Evolutionary conservation across 64 coral and sea anemone species (phyloP), one percentile per base, ranked within the genome.

Genomic region (Acropora tenuis): DNA sequence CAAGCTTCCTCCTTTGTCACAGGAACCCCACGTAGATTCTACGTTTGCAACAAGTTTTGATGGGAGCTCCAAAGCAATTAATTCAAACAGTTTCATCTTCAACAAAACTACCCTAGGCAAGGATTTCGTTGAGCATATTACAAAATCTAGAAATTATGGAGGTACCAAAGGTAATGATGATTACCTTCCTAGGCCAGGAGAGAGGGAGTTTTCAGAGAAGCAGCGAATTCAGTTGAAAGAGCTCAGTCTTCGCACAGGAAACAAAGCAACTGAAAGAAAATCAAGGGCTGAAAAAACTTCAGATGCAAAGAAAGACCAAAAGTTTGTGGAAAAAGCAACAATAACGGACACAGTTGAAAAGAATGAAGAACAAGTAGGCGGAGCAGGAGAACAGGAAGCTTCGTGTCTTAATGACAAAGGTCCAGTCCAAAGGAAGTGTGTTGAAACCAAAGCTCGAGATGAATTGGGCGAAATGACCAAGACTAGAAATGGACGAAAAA

Each of bases 1-100:
- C 19, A 93, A 93, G 65, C 91, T 93, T 8, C 91, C 91, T 19
- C 75, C 91, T 7, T 7, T 91, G 19, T 41, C 30, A 7, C 52
- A 77, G 48, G 40, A 17, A 3, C 19, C 9, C 7, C 10, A 16
- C 73, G 17, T 18, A 6, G 8, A 63, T 13, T 9, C 50, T 53
- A 60, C 8, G 17, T 53, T 9, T 8, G 40, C 9, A 20, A 58
- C 19, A 1, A 90, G 60, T 40, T 8, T 52, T 2, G 52, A 7
- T 18, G 48, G 8, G 9, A 43, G 80, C n/a, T n/a, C 42, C 66
- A 58, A 73, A 90, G n/a, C 44, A 47, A 6, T 49, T 43, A 13
- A 53, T 61, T 10, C 50, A 43, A 19, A 50, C 3, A 69, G 80
- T 80, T 71, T 42, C 1, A 15, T 48, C 5, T 18, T 49, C 8